Evolutionary conservation across 1,140 invertebrate genomes (phyloP).

Genomic region (Aphidius gifuensis): DNA sequence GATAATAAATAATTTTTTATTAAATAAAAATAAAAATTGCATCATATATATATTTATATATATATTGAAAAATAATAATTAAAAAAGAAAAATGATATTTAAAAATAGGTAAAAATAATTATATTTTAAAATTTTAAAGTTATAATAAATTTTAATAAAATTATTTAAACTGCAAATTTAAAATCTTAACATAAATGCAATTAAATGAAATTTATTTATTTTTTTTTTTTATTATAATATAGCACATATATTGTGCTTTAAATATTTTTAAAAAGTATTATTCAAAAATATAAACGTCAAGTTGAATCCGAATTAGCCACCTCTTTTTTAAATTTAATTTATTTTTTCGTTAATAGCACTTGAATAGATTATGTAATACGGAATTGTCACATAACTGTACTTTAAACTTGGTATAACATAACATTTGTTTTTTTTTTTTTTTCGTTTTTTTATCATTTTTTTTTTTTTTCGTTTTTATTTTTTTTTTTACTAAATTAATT

Average conservation of each 20-base stretch:
- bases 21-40: slow-evolving; percentile 4
- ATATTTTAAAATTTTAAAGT: too few relatives aligned
- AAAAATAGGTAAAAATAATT: too few relatives aligned
- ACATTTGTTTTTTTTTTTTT: slow-evolving; percentile 6
- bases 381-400: slow-evolving; percentile 25
- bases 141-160: slow-evolving; percentile 1
- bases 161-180: too few relatives aligned
- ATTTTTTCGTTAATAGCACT: slow-evolving; percentile 18
- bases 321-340: slow-evolving; percentile 39
- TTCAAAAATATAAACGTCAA: slow-evolving; percentile 26
- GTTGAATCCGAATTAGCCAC: slow-evolving; percentile 40
- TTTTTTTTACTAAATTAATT: background rate
- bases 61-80: background rate
- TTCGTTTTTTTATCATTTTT: background rate
- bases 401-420: slow-evolving; percentile 14
- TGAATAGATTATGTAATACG: slow-evolving; percentile 38
- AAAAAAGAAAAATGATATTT: background rate
- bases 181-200: too few relatives aligned
- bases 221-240: background rate
- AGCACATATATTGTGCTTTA: slow-evolving; percentile 5
- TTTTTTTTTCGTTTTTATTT: background rate
- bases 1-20: background rate
- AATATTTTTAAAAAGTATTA: background rate
- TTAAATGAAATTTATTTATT: too few relatives aligned
- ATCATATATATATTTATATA: slow-evolving; percentile 1